phyloP scores from a whole-genome alignment of 2,888 invertebrate genomes.

The Atethmia centrago region DNA sequence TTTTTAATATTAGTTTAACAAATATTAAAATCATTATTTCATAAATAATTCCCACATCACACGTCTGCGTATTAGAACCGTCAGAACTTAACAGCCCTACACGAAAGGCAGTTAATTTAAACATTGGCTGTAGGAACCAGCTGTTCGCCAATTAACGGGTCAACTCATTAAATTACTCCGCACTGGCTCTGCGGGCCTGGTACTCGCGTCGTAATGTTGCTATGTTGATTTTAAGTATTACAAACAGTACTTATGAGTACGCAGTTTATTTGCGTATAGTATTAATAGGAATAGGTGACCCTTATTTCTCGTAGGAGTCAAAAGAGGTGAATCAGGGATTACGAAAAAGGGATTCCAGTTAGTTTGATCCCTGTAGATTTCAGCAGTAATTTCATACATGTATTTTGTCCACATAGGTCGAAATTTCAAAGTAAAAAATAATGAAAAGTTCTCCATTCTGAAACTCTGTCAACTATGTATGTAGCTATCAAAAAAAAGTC shows the following conservation, averaged over 20 bases:
- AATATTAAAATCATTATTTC: no score
- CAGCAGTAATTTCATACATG: not conserved
- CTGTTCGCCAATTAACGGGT: constrained; percentile 81
- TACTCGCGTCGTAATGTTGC: constrained; percentile 59
- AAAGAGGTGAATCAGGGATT: constrained; percentile 16
- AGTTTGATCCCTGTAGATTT: not conserved
- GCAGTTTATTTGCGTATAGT: constrained; percentile 21
- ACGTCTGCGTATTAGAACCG: constrained; percentile 24
- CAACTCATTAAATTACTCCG: constrained; percentile 81
- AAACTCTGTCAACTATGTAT: constrained; percentile 55
- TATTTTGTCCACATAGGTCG: not conserved
- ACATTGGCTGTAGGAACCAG: constrained; percentile 78
- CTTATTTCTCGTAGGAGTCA: constrained; percentile 4
- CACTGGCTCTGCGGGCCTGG: constrained; percentile 68
- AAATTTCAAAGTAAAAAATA: constrained; percentile 17
- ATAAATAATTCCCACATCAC: not conserved
- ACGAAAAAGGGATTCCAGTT: not conserved
- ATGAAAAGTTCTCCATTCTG: constrained; percentile 29
- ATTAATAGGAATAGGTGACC: constrained; percentile 17
- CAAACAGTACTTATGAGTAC: constrained; percentile 34
- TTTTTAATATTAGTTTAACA: not conserved
- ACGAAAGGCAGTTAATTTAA: constrained; percentile 79
- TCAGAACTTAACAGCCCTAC: constrained; percentile 56
- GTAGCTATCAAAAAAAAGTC: constrained; percentile 48
- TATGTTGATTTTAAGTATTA: constrained; percentile 65